phyloP scores from a whole-genome alignment of 2,888 invertebrate species.

The Oscheius sp. region DNA sequence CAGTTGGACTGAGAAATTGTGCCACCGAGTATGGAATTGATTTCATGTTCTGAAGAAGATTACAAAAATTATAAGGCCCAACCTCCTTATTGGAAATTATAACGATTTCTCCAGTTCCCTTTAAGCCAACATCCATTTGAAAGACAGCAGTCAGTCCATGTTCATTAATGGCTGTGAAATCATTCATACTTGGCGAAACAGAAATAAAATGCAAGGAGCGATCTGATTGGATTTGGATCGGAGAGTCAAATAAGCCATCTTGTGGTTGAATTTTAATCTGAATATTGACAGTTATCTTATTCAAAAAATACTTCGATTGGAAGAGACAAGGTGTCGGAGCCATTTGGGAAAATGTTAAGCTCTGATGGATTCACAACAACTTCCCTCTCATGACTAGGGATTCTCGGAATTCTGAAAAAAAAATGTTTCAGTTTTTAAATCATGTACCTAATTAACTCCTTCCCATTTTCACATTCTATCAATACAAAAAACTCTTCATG shows the following conservation, averaged over 20 bases:
- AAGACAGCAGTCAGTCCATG: background rate
- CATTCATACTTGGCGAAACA: background rate
- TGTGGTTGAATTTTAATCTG: background rate
- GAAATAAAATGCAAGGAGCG: background rate
- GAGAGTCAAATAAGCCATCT: background rate
- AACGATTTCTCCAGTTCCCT: background rate
- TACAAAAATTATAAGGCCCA: background rate
- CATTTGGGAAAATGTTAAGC: background rate
- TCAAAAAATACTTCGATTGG: background rate
- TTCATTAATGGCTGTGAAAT: background rate
- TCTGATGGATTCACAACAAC: background rate
- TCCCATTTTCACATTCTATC: slow-evolving; percentile 6
- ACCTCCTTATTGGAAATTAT: slow-evolving; percentile 9
- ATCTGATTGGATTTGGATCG: slow-evolving; percentile 4
- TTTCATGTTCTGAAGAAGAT: background rate
- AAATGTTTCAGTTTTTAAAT: background rate
- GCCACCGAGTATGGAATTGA: background rate
- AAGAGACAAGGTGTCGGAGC: background rate
- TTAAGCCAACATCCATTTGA: slow-evolving; percentile 6
- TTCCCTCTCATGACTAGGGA: background rate
- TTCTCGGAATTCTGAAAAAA: background rate
- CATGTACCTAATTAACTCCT: slow-evolving; percentile 8
- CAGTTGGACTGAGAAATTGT: too few relatives aligned
- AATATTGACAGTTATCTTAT: background rate
- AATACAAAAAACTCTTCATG: slow-evolving; percentile 4